Evolutionary conservation across 53 echinoderm and acorn worm genomes (phyloP), one percentile per base, ranked within the genome.

Genomic region (Stichopus horrens): DNA sequence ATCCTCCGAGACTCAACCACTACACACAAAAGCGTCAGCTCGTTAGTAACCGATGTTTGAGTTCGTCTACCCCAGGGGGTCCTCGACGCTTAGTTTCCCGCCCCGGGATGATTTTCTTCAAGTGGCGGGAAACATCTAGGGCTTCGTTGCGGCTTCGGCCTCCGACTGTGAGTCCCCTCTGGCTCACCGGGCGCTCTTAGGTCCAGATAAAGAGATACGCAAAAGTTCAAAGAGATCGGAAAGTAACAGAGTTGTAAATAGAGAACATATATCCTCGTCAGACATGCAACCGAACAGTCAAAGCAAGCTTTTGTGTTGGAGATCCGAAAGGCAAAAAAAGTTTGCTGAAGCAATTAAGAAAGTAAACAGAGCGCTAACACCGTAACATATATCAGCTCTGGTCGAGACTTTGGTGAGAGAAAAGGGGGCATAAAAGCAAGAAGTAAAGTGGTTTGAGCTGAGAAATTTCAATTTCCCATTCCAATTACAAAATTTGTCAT

Each of bases 11-110:
- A 58, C 16, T 56, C 53, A 81, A 81, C 81, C 81, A 56, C 81
- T 53, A 18, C 23, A 75, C 4, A 81, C 56, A 20, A 81, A 71
- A n/a, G 18, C 20, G 53, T 3, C 9, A n/a, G 81, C 81, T 81
- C 11, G 81, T 81, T 81, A 81, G 81, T 81, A 81, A 81, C 81
- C 81, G 20, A 54, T n/a, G 81, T 81, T n/a, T 81, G 81, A 81
- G 14, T 81, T 81, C 81, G n/a, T 22, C 10, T 56, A 21, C 71
- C 81, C 56, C 20, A 56, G 81, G 81, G 81, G 81, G 81, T 81
- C 81, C 57, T 81, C 81, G 58, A 57, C 56, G 52, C 56, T 77
- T 16, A 71, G 18, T n/a, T 81, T 58, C 58, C 81, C 58, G 81
- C 81, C 81, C 14, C 58, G 56, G n/a, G 77, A 21, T 51, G 14